Percentiles rank a stretch among this genome's conserved stretches.
Conservation (phyloP, 2,113 vertebrate genomes). For the Electrona antarctica region DNA sequence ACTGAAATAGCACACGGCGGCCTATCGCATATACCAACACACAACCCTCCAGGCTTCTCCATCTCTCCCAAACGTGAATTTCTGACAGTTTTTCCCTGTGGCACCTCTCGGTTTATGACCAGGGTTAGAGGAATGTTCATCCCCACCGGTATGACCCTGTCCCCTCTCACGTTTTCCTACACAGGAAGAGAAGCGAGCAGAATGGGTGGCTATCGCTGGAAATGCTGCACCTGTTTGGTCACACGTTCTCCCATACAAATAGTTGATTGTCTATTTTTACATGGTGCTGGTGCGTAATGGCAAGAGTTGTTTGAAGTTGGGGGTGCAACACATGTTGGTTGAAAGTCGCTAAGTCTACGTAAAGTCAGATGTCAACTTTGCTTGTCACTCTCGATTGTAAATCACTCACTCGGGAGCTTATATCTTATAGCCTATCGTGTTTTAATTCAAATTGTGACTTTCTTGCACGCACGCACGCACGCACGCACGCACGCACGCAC, state of each 20-base stretch:
- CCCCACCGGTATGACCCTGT: slow-evolving; percentile 62
- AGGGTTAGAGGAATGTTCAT: slow-evolving; percentile 49
- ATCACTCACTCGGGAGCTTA: too few relatives aligned
- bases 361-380: too few relatives aligned
- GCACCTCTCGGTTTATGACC: slow-evolving; percentile 65
- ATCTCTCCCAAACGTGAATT: slow-evolving; percentile 71
- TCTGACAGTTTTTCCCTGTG: slow-evolving; percentile 49
- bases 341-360: too few relatives aligned
- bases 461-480: neutral
- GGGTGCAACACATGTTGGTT: neutral
- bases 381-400: too few relatives aligned
- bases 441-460: too few relatives aligned
- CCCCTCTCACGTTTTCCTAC: slow-evolving; percentile 67
- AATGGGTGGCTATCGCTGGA: slow-evolving; percentile 49
- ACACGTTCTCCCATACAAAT: slow-evolving; percentile 42
- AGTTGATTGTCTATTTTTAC: slow-evolving; percentile 63
- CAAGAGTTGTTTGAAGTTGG: slow-evolving; percentile 14
- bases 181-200: slow-evolving; percentile 46
- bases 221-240: slow-evolving; percentile 71
- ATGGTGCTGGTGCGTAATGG: slow-evolving; percentile 25
- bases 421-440: too few relatives aligned
- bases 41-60: slow-evolving; percentile 55
- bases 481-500: neutral
- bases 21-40: slow-evolving; percentile 33
- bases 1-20: slow-evolving; percentile 52